Conservation (phyloP, 2,888 invertebrate species). For the Drosophila paramelanica region DNA sequence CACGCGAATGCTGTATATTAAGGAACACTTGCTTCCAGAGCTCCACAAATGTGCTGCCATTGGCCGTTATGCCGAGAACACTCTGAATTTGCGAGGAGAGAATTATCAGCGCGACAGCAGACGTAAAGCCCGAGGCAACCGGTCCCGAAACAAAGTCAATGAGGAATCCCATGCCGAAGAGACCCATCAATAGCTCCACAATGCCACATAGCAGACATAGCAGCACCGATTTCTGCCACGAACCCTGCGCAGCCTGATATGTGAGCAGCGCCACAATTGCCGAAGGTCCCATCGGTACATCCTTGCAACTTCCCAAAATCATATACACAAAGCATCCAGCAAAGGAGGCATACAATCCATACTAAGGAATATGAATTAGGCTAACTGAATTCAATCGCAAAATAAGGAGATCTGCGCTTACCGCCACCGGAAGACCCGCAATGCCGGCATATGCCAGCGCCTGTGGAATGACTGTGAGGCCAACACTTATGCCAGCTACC, state of each 20-base stretch:
- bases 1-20: constrained; percentile 88
- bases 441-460: constrained; percentile 93
- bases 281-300: constrained; percentile 96
- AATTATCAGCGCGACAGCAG: constrained; percentile 95
- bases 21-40: constrained; percentile 90
- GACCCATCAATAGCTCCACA: constrained; percentile 92
- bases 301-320: constrained; percentile 95
- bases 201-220: constrained; percentile 91
- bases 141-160: constrained; percentile 96
- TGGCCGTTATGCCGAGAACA: constrained; percentile 90
- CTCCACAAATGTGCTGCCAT: constrained; percentile 91
- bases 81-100: constrained; percentile 95
- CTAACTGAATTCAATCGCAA: background rate
- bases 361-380: constrained; percentile 86
- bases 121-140: constrained; percentile 95
- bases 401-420: constrained; percentile 69
- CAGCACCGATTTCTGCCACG: constrained; percentile 88
- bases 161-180: constrained; percentile 93
- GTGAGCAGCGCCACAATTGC: constrained; percentile 96
- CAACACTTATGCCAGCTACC: constrained; percentile 96
- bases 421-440: constrained; percentile 90
- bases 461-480: constrained; percentile 96
- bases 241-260: constrained; percentile 90
- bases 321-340: constrained; percentile 96
- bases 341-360: constrained; percentile 97